phyloP scores from a whole-genome alignment of 2,113 vertebrate species.

The Poicephalus meyeri region DNA sequence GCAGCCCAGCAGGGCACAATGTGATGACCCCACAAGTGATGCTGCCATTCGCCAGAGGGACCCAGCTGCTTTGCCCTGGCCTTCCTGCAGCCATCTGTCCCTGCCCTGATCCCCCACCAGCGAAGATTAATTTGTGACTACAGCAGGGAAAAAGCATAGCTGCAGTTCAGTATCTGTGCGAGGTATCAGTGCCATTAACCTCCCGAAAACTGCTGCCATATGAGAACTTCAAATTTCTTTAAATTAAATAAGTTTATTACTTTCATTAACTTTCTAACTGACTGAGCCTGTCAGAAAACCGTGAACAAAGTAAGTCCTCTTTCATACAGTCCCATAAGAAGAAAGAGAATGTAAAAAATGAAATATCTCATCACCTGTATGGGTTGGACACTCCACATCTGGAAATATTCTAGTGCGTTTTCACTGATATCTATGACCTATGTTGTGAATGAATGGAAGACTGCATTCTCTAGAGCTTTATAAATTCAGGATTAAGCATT shows the following conservation, averaged over 20 bases:
- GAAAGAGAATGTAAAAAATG: neutral
- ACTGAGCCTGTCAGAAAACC: neutral
- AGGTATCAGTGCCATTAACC: neutral
- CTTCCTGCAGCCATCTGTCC: conserved; percentile 45
- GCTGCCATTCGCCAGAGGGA: neutral
- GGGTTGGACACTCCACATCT: neutral
- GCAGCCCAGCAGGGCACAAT: rapidly evolving
- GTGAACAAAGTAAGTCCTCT: neutral
- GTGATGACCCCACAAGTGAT: rapidly evolving
- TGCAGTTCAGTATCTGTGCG: neutral
- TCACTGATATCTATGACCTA: neutral
- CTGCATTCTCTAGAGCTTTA: neutral
- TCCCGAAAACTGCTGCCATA: neutral
- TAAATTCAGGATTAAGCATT: neutral
- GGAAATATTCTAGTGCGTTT: neutral
- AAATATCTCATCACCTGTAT: neutral
- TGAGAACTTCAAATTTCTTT: neutral
- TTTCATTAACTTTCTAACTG: neutral
- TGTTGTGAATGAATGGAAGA: neutral
- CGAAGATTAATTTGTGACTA: conserved; percentile 52
- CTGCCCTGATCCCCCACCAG: conserved; percentile 14
- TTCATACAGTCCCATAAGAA: neutral
- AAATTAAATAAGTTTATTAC: neutral
- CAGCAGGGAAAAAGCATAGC: neutral
- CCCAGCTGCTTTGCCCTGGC: neutral